Conservation (phyloP, 1,140 invertebrate species). For the Antheraea mylitta region DNA sequence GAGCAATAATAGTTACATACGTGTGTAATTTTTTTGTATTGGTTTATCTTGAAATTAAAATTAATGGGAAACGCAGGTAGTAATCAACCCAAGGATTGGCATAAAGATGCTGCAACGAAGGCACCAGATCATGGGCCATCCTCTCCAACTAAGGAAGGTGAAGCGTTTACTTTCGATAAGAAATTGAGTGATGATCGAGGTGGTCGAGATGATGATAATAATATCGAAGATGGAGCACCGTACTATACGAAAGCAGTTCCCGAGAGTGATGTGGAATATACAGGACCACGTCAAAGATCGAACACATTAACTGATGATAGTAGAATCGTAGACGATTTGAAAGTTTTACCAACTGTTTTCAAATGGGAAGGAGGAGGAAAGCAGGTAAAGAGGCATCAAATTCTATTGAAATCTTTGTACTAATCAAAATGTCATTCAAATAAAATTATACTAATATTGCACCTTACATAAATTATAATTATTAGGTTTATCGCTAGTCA, state of each 20-base stretch:
- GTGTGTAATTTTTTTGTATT: neutral
- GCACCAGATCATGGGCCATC: constrained; percentile 80
- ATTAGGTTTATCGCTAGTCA: too few species aligned
- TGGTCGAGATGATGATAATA: constrained; percentile 76
- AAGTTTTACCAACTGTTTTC: constrained; percentile 96
- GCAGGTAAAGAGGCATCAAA: constrained; percentile 68
- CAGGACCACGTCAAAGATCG: constrained; percentile 81
- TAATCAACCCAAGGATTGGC: constrained; percentile 82
- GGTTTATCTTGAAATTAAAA: neutral
- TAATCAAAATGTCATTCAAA: too few species aligned
- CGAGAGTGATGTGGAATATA: constrained; percentile 75
- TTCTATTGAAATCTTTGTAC: too few species aligned
- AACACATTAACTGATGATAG: constrained; percentile 85
- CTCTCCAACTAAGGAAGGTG: constrained; percentile 87
- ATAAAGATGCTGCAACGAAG: constrained; percentile 75
- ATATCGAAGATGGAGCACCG: constrained; percentile 89
- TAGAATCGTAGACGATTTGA: constrained; percentile 74
- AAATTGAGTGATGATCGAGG: constrained; percentile 83
- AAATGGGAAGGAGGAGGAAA: constrained; percentile 98
- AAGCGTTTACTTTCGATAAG: constrained; percentile 92
- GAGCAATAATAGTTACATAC: neutral
- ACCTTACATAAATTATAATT: too few species aligned
- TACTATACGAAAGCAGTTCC: constrained; percentile 85
- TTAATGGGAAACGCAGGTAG: constrained; percentile 89
- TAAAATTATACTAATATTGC: too few species aligned